Percentiles rank a stretch among this genome's conserved stretches.
These are phyloP conservation scores for Proteles cristata DNA, from an alignment of 2,113 vertebrate species.

Conservation along the genomic window DNA sequence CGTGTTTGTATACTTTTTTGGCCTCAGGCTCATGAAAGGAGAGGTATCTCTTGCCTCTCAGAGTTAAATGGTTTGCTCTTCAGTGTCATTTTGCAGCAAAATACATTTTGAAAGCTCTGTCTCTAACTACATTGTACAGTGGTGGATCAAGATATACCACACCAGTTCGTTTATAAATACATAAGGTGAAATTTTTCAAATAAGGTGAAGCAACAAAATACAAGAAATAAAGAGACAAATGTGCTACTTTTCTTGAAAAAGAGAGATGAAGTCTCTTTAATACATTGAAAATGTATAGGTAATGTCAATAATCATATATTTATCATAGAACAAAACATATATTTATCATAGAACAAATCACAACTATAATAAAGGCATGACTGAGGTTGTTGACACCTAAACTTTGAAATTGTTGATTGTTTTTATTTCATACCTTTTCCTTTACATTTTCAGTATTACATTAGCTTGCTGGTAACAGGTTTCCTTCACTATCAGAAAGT, in stretches of 20 bases:
- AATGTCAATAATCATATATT: background rate
- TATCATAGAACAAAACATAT: background rate
- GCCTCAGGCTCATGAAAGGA: background rate
- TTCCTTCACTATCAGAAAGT: background rate
- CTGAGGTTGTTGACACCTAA: background rate
- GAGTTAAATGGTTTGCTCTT: background rate
- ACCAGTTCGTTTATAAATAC: conserved; percentile 6
- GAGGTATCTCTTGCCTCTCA: background rate
- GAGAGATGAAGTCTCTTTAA: background rate
- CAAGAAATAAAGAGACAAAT: background rate
- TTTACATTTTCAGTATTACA: background rate
- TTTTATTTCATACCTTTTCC: background rate
- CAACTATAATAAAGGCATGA: background rate
- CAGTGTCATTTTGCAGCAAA: background rate
- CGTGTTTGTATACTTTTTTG: background rate
- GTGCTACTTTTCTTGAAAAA: background rate
- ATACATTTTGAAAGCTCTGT: background rate
- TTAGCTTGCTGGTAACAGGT: background rate
- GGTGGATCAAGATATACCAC: background rate
- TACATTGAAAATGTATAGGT: background rate
- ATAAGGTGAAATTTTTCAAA: background rate
- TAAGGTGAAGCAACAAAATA: background rate
- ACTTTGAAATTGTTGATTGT: background rate
- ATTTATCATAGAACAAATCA: background rate
- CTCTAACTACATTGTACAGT: background rate